A percentile compares a stretch with the other conserved stretches of the same genome.
Conservation (phyloP, 2,113 vertebrate species). For the Pipa parva region DNA sequence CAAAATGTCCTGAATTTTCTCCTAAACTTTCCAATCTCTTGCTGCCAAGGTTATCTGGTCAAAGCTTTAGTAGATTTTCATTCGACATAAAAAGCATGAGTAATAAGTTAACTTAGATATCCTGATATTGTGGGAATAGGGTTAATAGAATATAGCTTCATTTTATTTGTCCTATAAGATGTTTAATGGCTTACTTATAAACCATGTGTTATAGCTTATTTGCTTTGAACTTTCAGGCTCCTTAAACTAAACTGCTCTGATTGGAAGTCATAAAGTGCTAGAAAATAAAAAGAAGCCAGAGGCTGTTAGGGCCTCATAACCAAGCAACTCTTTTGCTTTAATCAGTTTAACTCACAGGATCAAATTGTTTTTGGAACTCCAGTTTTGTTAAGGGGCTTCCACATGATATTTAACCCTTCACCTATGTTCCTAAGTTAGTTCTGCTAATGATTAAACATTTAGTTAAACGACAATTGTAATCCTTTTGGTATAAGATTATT, state of each 20-base stretch:
- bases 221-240: conserved; percentile 2
- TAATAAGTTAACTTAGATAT: too few species aligned
- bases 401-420: neutral
- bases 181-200: neutral
- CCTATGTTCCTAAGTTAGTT: neutral
- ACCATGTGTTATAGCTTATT: neutral
- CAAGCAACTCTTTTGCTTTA: neutral
- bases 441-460: neutral
- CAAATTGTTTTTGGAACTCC: neutral
- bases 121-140: too few species aligned
- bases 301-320: neutral
- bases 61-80: too few species aligned
- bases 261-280: conserved; percentile 6
- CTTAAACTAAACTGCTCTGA: neutral
- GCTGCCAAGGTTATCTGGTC: too few species aligned
- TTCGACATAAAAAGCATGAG: too few species aligned
- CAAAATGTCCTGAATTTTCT: too few species aligned
- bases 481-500: neutral
- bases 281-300: neutral
- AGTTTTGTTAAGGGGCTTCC: neutral
- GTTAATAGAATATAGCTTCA: too few species aligned
- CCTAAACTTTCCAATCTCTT: too few species aligned
- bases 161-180: neutral
- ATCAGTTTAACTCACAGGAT: neutral
- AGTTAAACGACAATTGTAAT: neutral